phyloP scores from a whole-genome alignment of 2,888 invertebrate genomes.

The Parnassius orleans region DNA sequence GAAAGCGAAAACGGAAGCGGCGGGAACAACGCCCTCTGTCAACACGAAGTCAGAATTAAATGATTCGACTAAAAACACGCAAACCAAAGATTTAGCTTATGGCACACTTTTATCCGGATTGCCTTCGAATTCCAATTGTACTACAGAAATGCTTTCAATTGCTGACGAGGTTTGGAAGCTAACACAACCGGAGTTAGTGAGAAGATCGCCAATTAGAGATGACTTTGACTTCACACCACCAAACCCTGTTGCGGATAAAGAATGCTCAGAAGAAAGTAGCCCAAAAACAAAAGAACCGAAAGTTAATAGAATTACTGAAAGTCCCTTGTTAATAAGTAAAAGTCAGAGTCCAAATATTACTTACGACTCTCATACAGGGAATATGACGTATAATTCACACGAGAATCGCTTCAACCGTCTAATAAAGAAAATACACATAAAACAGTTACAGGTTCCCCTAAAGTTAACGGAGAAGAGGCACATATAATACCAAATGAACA shows the following conservation, averaged over 20 bases:
- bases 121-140: conserved; percentile 67
- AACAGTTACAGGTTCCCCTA: conserved; percentile 24
- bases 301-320: conserved; percentile 64
- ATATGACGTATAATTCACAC: conserved; percentile 48
- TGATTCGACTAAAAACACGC: conserved; percentile 61
- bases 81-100: conserved; percentile 67
- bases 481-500: neutral
- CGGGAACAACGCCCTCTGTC: conserved; percentile 49
- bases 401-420: conserved; percentile 27
- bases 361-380: conserved; percentile 49
- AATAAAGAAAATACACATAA: conserved; percentile 21
- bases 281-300: conserved; percentile 48
- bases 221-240: conserved; percentile 49
- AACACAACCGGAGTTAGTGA: conserved; percentile 61
- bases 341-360: conserved; percentile 49
- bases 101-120: conserved; percentile 63
- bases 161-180: conserved; percentile 61
- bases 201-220: conserved; percentile 54
- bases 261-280: conserved; percentile 32
- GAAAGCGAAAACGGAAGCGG: conserved; percentile 58
- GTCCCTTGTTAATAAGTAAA: conserved; percentile 49
- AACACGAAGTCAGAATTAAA: conserved; percentile 57
- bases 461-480: conserved; percentile 31
- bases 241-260: conserved; percentile 36
- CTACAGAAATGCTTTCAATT: conserved; percentile 56